Percentiles rank a stretch among this genome's conserved stretches.
Evolutionary conservation across 2,888 invertebrate genomes (phyloP).

Genomic region (Conus canariensis): DNA sequence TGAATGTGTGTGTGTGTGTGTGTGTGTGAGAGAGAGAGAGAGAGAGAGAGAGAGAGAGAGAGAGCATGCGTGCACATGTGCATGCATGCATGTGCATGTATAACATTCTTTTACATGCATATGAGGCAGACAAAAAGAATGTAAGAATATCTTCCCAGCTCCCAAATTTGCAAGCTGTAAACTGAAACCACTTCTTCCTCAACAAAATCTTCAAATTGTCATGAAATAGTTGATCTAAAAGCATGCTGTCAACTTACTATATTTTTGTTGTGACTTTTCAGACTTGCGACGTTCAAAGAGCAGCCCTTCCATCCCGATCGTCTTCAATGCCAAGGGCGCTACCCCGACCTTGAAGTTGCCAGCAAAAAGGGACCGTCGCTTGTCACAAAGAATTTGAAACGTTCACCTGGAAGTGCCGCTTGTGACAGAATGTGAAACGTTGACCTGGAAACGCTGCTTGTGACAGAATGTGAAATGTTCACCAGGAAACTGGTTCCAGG

Average conservation of each 20-base stretch:
- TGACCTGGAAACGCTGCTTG: background rate
- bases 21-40: background rate
- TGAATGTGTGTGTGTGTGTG: background rate
- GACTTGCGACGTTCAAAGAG: constrained; percentile 73
- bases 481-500: background rate
- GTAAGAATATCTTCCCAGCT: too few relatives aligned
- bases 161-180: too few relatives aligned
- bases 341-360: constrained; percentile 44
- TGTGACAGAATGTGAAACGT: background rate
- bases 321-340: constrained; percentile 62
- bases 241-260: background rate
- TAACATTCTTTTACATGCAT: background rate
- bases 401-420: too few relatives aligned
- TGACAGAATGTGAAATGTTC: too few relatives aligned
- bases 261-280: constrained; percentile 45
- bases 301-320: constrained; percentile 72
- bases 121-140: background rate
- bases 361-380: constrained; percentile 36
- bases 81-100: background rate
- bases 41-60: too few relatives aligned
- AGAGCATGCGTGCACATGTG: background rate
- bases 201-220: too few relatives aligned
- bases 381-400: constrained; percentile 1
- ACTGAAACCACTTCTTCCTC: too few relatives aligned
- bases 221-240: background rate